These are phyloP conservation scores for Liopterus haemorrhoidalis DNA, from an alignment of 2,888 invertebrate genomes.

Conservation along the genomic window DNA sequence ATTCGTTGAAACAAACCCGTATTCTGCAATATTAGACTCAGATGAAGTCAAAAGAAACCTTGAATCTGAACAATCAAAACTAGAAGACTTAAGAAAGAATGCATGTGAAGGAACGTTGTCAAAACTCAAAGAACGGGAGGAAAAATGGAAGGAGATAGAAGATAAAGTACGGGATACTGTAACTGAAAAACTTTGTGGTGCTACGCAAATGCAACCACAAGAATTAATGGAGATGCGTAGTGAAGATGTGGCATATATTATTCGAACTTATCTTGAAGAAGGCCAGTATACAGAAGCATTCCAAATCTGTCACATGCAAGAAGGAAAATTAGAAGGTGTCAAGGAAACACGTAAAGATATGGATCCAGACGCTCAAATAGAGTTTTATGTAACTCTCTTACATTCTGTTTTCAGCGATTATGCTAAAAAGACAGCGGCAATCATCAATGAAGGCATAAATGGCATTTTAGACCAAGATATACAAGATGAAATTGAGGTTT, in stretches of 20 bases:
- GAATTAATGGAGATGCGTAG: constrained; percentile 28
- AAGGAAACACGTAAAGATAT: constrained; percentile 24
- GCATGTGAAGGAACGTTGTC: constrained; percentile 41
- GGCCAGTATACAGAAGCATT: constrained; percentile 53
- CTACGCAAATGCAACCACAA: constrained; percentile 19
- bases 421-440: constrained; percentile 18
- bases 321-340: constrained; percentile 16
- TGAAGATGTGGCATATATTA: constrained; percentile 33
- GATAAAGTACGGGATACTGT: constrained; percentile 49
- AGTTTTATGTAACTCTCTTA: constrained; percentile 32
- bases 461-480: constrained; percentile 27
- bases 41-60: constrained; percentile 6
- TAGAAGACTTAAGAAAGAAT: constrained; percentile 2
- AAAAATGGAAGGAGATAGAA: constrained; percentile 51
- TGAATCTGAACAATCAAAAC: constrained; percentile 7
- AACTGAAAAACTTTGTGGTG: constrained; percentile 47
- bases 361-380: constrained; percentile 29
- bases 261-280: constrained; percentile 46
- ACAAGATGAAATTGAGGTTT: constrained; percentile 41
- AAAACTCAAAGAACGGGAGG: constrained; percentile 43
- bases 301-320: constrained; percentile 27
- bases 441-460: constrained; percentile 13
- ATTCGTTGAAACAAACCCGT: constrained; percentile 81
- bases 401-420: constrained; percentile 32
- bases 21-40: constrained; percentile 62